Base-by-base conservation (phyloP, 2,888 invertebrate genomes). In the Dastarcus helophoroides region DNA sequence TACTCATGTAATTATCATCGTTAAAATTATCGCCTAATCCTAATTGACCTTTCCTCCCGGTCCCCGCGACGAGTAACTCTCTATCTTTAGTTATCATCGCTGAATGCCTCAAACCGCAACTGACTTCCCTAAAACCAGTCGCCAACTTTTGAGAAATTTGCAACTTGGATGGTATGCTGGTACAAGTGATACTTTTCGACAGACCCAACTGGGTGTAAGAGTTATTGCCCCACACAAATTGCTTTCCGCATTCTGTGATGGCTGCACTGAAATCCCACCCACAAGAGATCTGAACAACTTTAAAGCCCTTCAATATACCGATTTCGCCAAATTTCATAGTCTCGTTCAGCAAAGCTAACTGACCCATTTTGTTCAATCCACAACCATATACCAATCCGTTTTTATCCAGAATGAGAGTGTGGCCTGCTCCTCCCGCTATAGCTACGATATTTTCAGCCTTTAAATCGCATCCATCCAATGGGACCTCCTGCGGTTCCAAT, bases 231-330 rank as follows among this genome's bases (percentile, higher is more conserved):
- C 88, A 89, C 2, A 79, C 76, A 60, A 76, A 79, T 2, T 88
- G 57, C 31, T 71, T 67, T 26, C 77, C 72, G 39, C 73, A 70
- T 48, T 71, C 67, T 13, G 80, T 74, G 11, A 85, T 67, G 22
- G 78, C 84, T 42, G 79, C 76, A 32, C 81, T 82, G 41, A 76
- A 76, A 51, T 85, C 82, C 84, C 85, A 85, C n/a, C 85, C 85
- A 44, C 81, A 79, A 17, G 73, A 71, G 34, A 84, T 64, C 41
- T 73, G 69, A 30, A 65, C 65, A 38, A 83, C 70, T 34, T 52
- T 53, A 45, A 66, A 51, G 56, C 64, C 50, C 59, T 69, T 69
- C 32, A 73, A 51, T 29, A 62, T 58, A 62, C 75, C 73, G 32
- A 73, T 70, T 51, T 76, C 69, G 54, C 71, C 63, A 46, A 79